phyloP scores from a whole-genome alignment of 2,888 invertebrate genomes.

The Enoplolaimus lenunculus region DNA sequence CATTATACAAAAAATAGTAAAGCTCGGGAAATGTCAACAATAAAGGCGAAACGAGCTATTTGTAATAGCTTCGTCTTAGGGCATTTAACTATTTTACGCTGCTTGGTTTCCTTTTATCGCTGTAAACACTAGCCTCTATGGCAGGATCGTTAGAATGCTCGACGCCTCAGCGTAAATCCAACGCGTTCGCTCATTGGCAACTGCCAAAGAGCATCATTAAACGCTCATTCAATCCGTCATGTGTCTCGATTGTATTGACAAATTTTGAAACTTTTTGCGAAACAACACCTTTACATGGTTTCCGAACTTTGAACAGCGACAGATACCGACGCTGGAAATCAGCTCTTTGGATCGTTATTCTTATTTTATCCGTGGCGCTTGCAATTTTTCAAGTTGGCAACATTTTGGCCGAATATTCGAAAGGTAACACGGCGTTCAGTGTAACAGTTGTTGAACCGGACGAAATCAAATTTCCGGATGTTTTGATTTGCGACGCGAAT shows the following conservation, averaged over 20 bases:
- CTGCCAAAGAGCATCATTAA: too few species aligned
- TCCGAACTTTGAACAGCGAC: not conserved
- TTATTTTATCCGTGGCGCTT: not conserved
- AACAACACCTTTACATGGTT: constrained; percentile 12
- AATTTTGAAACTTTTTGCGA: constrained; percentile 1
- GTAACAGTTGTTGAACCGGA: not conserved
- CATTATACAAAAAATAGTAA: too few species aligned
- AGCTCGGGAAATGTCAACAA: too few species aligned
- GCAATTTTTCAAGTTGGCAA: constrained; percentile 3
- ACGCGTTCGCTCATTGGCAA: too few species aligned
- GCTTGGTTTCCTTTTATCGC: too few species aligned
- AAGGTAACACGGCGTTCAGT: constrained; percentile 9
- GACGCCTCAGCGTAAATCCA: too few species aligned
- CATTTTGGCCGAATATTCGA: constrained; percentile 8
- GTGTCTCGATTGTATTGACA: not conserved
- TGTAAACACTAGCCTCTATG: too few species aligned
- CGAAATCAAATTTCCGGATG: constrained; percentile 7
- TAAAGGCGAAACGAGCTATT: too few species aligned
- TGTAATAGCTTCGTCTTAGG: too few species aligned
- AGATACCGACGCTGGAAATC: not conserved
- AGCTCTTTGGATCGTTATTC: not conserved
- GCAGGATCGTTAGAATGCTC: too few species aligned
- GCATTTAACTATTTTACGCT: too few species aligned
- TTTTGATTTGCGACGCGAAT: constrained; percentile 9
- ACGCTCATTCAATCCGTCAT: too few species aligned